Evolutionary conservation across 1,140 invertebrate genomes (phyloP).

Genomic region (Stenopsyche tienmushanensis): DNA sequence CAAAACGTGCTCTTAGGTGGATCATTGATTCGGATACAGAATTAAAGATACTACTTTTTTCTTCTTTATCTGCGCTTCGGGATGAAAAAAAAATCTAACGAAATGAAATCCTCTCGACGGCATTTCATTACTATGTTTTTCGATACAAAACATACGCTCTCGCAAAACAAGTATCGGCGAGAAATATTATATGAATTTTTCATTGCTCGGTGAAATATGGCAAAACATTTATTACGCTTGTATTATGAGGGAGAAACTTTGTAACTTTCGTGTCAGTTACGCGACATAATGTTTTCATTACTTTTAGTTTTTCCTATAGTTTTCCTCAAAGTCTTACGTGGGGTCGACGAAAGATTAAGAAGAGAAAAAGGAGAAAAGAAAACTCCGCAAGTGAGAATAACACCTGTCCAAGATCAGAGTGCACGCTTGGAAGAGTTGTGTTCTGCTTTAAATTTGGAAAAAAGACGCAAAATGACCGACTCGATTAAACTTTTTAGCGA

Average conservation of each 20-base stretch:
- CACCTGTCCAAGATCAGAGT: slow-evolving; percentile 25
- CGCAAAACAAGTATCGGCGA: too few relatives aligned
- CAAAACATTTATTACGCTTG: too few relatives aligned
- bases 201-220: too few relatives aligned
- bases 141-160: too few relatives aligned
- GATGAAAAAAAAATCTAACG: background rate
- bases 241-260: too few relatives aligned
- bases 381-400: slow-evolving; percentile 26
- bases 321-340: background rate
- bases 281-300: background rate
- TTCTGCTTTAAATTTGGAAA: slow-evolving; percentile 23
- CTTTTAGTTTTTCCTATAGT: slow-evolving; percentile 22
- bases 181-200: too few relatives aligned
- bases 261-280: background rate
- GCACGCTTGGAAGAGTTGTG: background rate
- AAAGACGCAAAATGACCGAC: slow-evolving; percentile 32
- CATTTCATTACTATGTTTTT: background rate
- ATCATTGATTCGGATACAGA: slow-evolving; percentile 15
- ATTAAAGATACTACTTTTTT: background rate
- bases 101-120: background rate
- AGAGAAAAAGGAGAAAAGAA: slow-evolving; percentile 14
- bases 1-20: slow-evolving; percentile 10
- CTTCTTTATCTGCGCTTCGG: background rate
- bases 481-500: slow-evolving; percentile 30
- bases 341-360: slow-evolving; percentile 28